phyloP scores from a whole-genome alignment of 2,113 vertebrate species.

The Chunga burmeisteri region DNA sequence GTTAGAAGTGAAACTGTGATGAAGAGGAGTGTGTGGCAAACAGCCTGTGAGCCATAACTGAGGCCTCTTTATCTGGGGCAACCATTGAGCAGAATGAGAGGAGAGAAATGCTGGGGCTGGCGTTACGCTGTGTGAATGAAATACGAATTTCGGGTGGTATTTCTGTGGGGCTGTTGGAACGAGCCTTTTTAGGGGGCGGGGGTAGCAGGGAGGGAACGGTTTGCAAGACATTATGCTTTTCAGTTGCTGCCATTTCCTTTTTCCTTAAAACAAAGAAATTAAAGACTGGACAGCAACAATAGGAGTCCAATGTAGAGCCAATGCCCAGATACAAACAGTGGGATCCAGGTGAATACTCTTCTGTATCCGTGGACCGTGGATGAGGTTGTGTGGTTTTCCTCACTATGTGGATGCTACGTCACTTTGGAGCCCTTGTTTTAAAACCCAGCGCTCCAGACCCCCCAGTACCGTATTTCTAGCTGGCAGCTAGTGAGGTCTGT shows the following conservation, averaged over 20 bases:
- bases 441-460: background rate
- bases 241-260: background rate
- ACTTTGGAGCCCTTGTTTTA: background rate
- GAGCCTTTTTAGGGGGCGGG: background rate
- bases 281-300: background rate
- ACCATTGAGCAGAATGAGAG: background rate
- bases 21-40: background rate
- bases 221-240: background rate
- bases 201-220: background rate
- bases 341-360: background rate
- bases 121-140: background rate
- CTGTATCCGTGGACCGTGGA: background rate
- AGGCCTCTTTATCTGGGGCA: slow-evolving; percentile 23
- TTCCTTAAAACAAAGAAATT: background rate
- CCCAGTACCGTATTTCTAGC: background rate
- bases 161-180: background rate
- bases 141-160: background rate
- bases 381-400: background rate
- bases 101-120: background rate
- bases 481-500: background rate
- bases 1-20: slow-evolving; percentile 37
- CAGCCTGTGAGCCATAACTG: slow-evolving; percentile 29
- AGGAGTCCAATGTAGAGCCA: background rate
- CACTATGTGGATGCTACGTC: background rate
- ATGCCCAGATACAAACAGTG: background rate